A percentile compares a stretch with the other conserved stretches of the same genome.
phyloP scores from a whole-genome alignment of 2,113 vertebrate genomes.

The Phasianus colchicus region DNA sequence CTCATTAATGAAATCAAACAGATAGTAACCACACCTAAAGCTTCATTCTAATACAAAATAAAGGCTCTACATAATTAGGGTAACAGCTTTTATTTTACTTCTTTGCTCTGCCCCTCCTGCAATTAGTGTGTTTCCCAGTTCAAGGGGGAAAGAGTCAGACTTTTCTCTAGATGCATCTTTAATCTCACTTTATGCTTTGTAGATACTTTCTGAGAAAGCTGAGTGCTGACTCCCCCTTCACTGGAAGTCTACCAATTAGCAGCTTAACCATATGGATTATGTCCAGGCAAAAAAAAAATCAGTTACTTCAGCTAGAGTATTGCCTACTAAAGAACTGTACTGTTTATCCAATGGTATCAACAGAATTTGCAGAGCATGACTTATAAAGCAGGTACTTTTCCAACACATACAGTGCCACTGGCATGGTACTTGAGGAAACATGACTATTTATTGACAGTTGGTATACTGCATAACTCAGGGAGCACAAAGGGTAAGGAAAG shows the following conservation, averaged over 20 bases:
- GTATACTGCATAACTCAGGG: not conserved
- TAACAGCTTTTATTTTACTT: conserved; percentile 59
- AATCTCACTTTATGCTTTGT: not conserved
- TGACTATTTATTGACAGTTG: not conserved
- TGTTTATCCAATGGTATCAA: not conserved
- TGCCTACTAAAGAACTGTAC: not conserved
- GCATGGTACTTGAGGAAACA: not conserved
- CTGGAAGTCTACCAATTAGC: not conserved
- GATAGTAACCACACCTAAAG: conserved; percentile 54
- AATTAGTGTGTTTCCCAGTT: conserved; percentile 35
- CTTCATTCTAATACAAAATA: conserved; percentile 43
- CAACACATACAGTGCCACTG: not conserved
- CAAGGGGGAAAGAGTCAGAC: conserved; percentile 36
- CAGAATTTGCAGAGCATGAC: not conserved
- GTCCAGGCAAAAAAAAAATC: not conserved
- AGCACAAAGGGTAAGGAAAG: not conserved
- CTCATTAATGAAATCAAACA: conserved; percentile 54
- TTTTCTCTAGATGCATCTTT: not conserved
- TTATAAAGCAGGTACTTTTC: not conserved
- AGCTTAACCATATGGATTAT: not conserved
- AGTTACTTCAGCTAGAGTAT: not conserved
- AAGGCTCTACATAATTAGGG: conserved; percentile 41
- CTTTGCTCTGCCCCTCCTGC: conserved; percentile 26
- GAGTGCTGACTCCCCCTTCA: not conserved
- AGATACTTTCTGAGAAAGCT: not conserved